These are phyloP conservation scores for Antennarius striatus DNA, from an alignment of 2,113 vertebrate genomes.

Conservation along the genomic window DNA sequence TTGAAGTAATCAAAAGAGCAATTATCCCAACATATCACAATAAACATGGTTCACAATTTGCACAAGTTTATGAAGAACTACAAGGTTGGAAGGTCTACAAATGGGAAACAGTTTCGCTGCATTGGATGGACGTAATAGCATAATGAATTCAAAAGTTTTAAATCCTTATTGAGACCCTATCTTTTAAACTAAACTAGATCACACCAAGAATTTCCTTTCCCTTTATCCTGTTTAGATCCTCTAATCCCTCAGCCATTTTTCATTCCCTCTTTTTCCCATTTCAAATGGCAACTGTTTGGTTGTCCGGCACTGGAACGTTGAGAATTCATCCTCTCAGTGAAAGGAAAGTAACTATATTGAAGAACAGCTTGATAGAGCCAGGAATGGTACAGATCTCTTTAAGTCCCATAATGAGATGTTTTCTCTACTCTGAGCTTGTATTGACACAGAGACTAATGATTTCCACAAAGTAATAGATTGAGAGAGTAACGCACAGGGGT, in stretches of 20 bases:
- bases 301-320: slow-evolving; percentile 78
- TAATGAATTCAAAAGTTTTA: slow-evolving; percentile 77
- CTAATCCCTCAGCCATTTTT: slow-evolving; percentile 78
- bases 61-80: slow-evolving; percentile 7
- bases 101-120: slow-evolving; percentile 64
- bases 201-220: slow-evolving; percentile 78
- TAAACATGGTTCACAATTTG: neutral
- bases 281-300: slow-evolving; percentile 78
- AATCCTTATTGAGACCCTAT: slow-evolving; percentile 82
- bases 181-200: slow-evolving; percentile 82
- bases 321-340: slow-evolving; percentile 72
- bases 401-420: slow-evolving; percentile 80
- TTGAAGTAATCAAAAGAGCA: neutral
- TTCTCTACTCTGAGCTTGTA: slow-evolving; percentile 73
- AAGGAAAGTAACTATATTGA: slow-evolving; percentile 76
- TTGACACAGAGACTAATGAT: slow-evolving; percentile 75
- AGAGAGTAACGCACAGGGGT: slow-evolving; percentile 65
- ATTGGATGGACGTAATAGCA: slow-evolving; percentile 71
- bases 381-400: slow-evolving; percentile 77
- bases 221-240: slow-evolving; percentile 77
- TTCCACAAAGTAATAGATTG: slow-evolving; percentile 77
- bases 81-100: slow-evolving; percentile 33
- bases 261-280: slow-evolving; percentile 69
- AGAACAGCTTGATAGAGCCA: slow-evolving; percentile 74
- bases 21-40: neutral